Evolutionary conservation across 2,113 vertebrate species (phyloP).

Genomic region (Apteryx mantelli): DNA sequence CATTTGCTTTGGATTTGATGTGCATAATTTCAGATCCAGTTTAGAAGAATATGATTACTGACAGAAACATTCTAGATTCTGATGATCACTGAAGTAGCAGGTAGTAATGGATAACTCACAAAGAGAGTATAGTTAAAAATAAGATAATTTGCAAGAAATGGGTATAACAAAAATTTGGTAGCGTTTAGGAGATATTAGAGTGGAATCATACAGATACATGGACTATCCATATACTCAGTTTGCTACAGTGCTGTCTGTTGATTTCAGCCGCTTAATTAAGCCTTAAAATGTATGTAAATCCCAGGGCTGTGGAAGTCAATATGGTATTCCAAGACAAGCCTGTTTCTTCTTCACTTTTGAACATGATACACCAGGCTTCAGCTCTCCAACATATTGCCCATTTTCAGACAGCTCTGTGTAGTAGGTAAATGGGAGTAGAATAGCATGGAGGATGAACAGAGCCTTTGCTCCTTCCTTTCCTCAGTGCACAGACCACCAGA

Average conservation of each 20-base stretch:
- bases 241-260: background rate
- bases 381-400: background rate
- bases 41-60: background rate
- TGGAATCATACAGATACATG: background rate
- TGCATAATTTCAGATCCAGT: background rate
- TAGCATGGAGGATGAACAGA: background rate
- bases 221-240: background rate
- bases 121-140: background rate
- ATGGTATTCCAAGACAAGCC: background rate
- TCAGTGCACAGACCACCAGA: fast-evolving
- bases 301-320: background rate
- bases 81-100: background rate
- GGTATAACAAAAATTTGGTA: background rate
- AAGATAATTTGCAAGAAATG: background rate
- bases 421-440: background rate
- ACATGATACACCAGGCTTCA: background rate
- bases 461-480: background rate
- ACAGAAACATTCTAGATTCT: background rate
- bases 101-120: background rate
- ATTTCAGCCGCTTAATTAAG: background rate
- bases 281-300: background rate
- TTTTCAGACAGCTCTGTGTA: background rate
- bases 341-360: background rate
- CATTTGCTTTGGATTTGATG: background rate
- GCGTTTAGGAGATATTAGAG: background rate